Base-by-base conservation (phyloP, 2,113 vertebrate genomes). In the Bubo bubo region DNA sequence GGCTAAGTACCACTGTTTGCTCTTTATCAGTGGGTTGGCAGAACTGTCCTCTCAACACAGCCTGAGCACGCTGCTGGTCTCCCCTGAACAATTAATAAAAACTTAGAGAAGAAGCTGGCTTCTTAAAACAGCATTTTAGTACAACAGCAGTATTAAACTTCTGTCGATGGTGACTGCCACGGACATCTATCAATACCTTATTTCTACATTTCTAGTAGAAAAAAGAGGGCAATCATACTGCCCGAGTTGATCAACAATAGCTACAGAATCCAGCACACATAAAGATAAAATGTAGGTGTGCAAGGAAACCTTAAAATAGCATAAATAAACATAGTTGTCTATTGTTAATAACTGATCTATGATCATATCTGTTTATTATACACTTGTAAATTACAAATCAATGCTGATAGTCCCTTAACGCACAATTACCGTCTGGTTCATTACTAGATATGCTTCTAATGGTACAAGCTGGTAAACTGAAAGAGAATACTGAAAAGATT, bases 341-440 rank as follows among this genome's bases (percentile, higher is more conserved):
- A 15, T 24, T 74, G 64, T 49, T 62, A 90, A 64, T 90, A 97
- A 83, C 4, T 90, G 79, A 91, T 62, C 64, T 63, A 43, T 17
- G 23, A 86, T 53, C 20, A 15, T 27, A 68, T n/a, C 62, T 81
- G 56, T 92, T 97, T 93, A 79, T 79, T 59, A 91, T 14, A 52
- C 34, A 56, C 53, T 72, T 93, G 45, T 63, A 92, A 93, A 94
- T 88, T 71, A 75, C 41, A 86, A 88, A 74, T 75, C 53, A 90
- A 1, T 4, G 34, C 30, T 79, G 83, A 86, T 20, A 91, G 70
- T 94, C 92, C 91, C 93, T 94, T 91, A 91, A 91, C 3, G 21
- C 77, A 83, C 52, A 96, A 93, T 95, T 96, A 95, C 67, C 56
- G 64, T 24, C 16, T 75, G 45, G 39, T 86, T 97, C 83, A 56